Conservation (phyloP, 2,888 invertebrate genomes). For the Luffia ferchaultella region DNA sequence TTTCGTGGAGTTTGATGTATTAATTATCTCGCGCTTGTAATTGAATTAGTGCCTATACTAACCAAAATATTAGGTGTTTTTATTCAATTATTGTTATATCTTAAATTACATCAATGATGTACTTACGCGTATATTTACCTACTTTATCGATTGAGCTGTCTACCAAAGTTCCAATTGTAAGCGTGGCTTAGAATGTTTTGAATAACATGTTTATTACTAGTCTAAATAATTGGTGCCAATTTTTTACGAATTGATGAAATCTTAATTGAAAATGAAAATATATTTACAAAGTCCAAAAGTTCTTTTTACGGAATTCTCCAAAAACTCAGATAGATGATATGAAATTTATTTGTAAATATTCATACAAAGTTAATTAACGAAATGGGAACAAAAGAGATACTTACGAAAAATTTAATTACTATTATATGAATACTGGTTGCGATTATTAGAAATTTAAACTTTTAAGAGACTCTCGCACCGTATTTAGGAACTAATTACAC, state of each 20-base stretch:
- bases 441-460: no score
- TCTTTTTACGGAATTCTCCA: background rate
- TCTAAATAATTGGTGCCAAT: constrained; percentile 38
- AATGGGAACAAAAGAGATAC: constrained; percentile 45
- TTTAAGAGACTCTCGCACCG: no score
- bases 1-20: background rate
- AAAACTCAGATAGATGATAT: background rate
- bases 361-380: background rate
- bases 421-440: no score
- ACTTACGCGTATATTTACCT: background rate
- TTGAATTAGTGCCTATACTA: constrained; percentile 10
- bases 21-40: constrained; percentile 9
- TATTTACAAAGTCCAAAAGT: background rate
- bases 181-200: constrained; percentile 4
- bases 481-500: no score
- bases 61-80: background rate
- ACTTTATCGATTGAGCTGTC: background rate
- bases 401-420: constrained; percentile 16
- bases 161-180: constrained; percentile 5
- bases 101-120: background rate
- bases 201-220: constrained; percentile 1
- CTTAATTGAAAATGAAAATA: background rate
- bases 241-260: constrained; percentile 12
- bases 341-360: background rate
- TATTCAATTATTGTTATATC: constrained; percentile 1